Base-by-base conservation (phyloP, 35 echinoderm and acorn worm genomes). In the Apostichopus parvimensis region DNA sequence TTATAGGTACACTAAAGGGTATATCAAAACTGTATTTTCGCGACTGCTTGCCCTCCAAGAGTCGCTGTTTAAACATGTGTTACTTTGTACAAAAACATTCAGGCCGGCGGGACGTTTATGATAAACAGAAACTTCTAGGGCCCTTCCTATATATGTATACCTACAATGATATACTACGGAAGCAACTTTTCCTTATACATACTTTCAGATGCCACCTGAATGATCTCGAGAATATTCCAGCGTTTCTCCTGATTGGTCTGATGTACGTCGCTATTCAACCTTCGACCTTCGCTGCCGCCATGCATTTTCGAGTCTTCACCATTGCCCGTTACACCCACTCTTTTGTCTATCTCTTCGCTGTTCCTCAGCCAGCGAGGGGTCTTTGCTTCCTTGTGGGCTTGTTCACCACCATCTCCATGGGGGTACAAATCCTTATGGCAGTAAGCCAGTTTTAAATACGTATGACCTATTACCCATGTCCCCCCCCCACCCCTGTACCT, bases 141-240 rank as follows among this genome's bases (percentile, higher is more conserved):
- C 57, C 6, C 57, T 10, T 59, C 1, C 6, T 8, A 59, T 11
- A 11, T 60, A 8, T 60, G 7, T 11, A 4, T 60, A 60, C 57
- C 6, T 59, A 25, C 57, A 60, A 1, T 60, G 57, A 60, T 60
- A 60, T 11, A 60, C 57, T 4, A 60, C 57, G 57, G 57, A 60
- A 60, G 57, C 2, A 60, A 60, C 57, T 0, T 6, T 8, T 11
- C 57, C 57, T 60, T 60, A 8, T 11, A 60, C 1, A 60, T 60
- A 60, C 57, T 60, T 60, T 57, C 87, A 98, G 94, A 54, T 95
- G 94, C 78, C 96, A 98, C 90, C 77, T 80, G 70, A 98, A 98
- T 66, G 96, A 98, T 70, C 73, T 98, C n/a, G 94, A 98, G 79
- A 98, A 98, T 80, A 94, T 98, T 64, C 58, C 91, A 8, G 87